A percentile compares a stretch with the other conserved stretches of the same genome.
Evolutionary conservation across 2,888 invertebrate genomes (phyloP).

Genomic region (Drosophila gaucha): DNA sequence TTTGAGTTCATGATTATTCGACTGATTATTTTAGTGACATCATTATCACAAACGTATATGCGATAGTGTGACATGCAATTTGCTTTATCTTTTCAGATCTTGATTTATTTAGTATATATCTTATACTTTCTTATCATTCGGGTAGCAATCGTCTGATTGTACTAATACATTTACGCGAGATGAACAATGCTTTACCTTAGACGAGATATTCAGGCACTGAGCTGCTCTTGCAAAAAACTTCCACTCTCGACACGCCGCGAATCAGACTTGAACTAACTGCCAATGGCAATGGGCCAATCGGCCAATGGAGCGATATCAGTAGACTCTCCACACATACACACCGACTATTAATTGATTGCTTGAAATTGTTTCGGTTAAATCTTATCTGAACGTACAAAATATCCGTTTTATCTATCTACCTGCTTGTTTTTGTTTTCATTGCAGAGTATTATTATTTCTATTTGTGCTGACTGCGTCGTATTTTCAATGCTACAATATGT

Average conservation of each 20-base stretch:
- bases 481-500: neutral
- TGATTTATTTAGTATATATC: slow-evolving; percentile 52
- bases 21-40: slow-evolving; percentile 58
- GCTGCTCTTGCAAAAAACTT: slow-evolving; percentile 44
- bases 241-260: slow-evolving; percentile 69
- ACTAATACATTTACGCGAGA: slow-evolving; percentile 20
- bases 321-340: slow-evolving; percentile 14
- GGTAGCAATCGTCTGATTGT: neutral
- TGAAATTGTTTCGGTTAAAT: slow-evolving; percentile 58
- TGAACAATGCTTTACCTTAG: slow-evolving; percentile 56
- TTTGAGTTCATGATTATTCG: slow-evolving; percentile 50
- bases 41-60: slow-evolving; percentile 37
- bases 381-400: slow-evolving; percentile 59
- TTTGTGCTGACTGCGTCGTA: slow-evolving; percentile 12
- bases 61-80: slow-evolving; percentile 18
- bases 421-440: slow-evolving; percentile 47
- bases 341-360: slow-evolving; percentile 71
- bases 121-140: slow-evolving; percentile 19
- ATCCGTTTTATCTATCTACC: slow-evolving; percentile 50
- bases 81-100: slow-evolving; percentile 50
- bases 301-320: slow-evolving; percentile 55
- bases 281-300: slow-evolving; percentile 47
- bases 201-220: slow-evolving; percentile 33
- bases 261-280: slow-evolving; percentile 71
- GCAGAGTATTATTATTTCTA: slow-evolving; percentile 26